These are phyloP conservation scores for Triplophysa rosa DNA, from an alignment of 2,113 vertebrate genomes.

Conservation along the genomic window DNA sequence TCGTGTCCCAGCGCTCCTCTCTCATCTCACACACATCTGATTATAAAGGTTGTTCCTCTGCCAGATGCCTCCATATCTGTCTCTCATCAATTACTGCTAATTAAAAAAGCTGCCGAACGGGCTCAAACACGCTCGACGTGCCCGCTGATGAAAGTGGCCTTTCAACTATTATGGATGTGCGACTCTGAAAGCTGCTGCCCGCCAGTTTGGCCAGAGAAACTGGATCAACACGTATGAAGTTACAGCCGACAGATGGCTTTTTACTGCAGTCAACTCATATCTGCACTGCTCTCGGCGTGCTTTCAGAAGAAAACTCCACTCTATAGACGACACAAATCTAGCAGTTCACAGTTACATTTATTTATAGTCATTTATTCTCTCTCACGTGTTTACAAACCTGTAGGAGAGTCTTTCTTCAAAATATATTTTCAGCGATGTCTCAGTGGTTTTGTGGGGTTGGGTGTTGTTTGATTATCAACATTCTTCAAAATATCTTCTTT, in stretches of 20 bases:
- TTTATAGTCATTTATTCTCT: too few species aligned
- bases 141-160: conserved; percentile 37
- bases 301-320: background rate
- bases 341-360: too few species aligned
- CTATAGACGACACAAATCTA: background rate
- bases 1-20: background rate
- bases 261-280: background rate
- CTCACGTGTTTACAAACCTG: too few species aligned
- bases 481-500: too few species aligned
- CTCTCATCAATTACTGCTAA: conserved; percentile 58
- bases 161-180: conserved; percentile 35
- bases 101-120: conserved; percentile 48
- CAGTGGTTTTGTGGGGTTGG: too few species aligned
- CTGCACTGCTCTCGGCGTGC: background rate
- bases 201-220: background rate
- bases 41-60: conserved; percentile 32
- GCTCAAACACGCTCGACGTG: conserved; percentile 39
- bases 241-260: conserved; percentile 2
- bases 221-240: background rate
- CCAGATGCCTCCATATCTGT: conserved; percentile 51
- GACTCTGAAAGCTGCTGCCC: conserved; percentile 2
- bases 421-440: too few species aligned
- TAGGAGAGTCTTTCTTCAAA: too few species aligned
- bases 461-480: too few species aligned
- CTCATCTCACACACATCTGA: background rate